Conservation (phyloP, 2,113 vertebrate species). For the Alethe castanea region DNA sequence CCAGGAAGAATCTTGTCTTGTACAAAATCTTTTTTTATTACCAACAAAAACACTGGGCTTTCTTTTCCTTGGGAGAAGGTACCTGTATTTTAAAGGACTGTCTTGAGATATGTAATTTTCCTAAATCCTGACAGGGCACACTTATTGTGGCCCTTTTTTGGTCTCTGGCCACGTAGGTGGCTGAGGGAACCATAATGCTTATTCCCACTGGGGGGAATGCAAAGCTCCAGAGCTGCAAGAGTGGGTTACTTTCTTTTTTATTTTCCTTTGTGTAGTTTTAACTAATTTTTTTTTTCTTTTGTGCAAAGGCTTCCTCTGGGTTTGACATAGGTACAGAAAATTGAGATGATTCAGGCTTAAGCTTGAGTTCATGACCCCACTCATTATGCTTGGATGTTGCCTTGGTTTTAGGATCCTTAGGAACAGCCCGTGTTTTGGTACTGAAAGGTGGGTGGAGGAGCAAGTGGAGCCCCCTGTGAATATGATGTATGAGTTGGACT, state of each 20-base stretch:
- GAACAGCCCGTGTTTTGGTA: neutral
- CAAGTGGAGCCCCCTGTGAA: neutral
- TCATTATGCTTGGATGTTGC: neutral
- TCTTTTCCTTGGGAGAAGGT: neutral
- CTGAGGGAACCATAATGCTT: neutral
- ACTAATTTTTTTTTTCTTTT: neutral
- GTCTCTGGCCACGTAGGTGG: neutral
- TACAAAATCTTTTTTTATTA: neutral
- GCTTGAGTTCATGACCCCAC: neutral
- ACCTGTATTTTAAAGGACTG: neutral
- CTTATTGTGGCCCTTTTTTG: neutral
- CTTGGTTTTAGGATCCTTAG: neutral
- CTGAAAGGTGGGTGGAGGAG: neutral
- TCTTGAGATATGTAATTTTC: neutral
- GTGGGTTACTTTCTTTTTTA: neutral
- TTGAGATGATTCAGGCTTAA: conserved; percentile 15
- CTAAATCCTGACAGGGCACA: neutral
- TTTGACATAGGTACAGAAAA: neutral
- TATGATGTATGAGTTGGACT: neutral
- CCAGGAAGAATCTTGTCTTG: neutral
- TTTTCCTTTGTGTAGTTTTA: neutral
- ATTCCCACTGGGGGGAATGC: neutral
- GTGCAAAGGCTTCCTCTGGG: neutral
- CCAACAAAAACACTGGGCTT: neutral
- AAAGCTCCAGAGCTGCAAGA: neutral